These are phyloP conservation scores for Batillaria attramentaria DNA, from an alignment of 1,140 invertebrate species.

Conservation along the genomic window DNA sequence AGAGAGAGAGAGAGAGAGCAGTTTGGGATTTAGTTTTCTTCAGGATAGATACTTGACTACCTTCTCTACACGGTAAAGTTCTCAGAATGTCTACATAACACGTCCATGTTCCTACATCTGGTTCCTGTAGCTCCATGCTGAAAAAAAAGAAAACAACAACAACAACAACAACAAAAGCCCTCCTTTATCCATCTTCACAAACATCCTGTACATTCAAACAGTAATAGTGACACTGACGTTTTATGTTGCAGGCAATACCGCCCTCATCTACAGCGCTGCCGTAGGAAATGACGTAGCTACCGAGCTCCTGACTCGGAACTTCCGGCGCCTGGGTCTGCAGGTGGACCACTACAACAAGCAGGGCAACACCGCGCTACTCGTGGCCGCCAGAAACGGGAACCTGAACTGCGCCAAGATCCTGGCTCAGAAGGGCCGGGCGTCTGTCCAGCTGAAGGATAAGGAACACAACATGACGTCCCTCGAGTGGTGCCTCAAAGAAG, in stretches of 20 bases:
- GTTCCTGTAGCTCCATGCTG: neutral
- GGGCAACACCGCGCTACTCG: slow-evolving; percentile 63
- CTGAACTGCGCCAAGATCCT: slow-evolving; percentile 65
- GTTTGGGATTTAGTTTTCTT: neutral
- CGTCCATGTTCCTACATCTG: neutral
- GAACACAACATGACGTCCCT: slow-evolving; percentile 47
- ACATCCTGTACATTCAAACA: neutral
- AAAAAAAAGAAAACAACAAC: neutral
- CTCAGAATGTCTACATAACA: neutral
- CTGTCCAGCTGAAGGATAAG: slow-evolving; percentile 52
- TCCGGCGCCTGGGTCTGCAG: slow-evolving; percentile 63
- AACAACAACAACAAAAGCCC: neutral
- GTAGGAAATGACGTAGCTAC: slow-evolving; percentile 68
- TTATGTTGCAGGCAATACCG: slow-evolving; percentile 74
- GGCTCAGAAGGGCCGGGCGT: slow-evolving; percentile 60
- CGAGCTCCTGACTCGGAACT: slow-evolving; percentile 61
- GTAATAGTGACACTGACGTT: slow-evolving; percentile 77
- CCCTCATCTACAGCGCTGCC: slow-evolving; percentile 63
- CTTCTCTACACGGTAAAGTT: too few species aligned
- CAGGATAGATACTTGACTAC: too few species aligned
- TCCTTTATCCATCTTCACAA: neutral
- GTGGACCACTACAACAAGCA: slow-evolving; percentile 65
- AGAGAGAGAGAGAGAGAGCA: slow-evolving; percentile 3
- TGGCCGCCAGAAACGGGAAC: slow-evolving; percentile 61
- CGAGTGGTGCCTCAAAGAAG: slow-evolving; percentile 48